Evolutionary conservation across 1,140 invertebrate species (phyloP).

Genomic region (Portunus trituberculatus): DNA sequence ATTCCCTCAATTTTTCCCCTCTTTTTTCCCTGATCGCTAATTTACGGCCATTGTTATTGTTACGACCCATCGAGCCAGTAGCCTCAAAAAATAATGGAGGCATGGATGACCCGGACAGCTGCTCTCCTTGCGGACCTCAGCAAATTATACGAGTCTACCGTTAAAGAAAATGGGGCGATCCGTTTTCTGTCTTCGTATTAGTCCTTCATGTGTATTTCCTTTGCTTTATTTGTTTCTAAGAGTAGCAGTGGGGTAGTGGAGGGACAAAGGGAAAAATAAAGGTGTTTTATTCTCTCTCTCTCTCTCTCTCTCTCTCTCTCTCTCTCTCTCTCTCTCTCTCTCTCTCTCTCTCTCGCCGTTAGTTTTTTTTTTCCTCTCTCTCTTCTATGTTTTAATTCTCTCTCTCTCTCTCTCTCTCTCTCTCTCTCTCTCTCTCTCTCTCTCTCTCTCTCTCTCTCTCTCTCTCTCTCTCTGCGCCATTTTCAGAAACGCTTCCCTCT

Average conservation of each 20-base stretch:
- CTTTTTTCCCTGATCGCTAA: not conserved
- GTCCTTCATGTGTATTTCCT: not conserved
- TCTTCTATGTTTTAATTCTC: too few relatives aligned
- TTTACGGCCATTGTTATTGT: too few relatives aligned
- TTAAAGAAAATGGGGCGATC: not conserved
- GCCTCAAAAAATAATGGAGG: too few relatives aligned
- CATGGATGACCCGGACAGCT: too few relatives aligned
- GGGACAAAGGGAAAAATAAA: too few relatives aligned
- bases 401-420: too few relatives aligned
- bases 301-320: not conserved
- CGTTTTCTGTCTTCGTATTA: not conserved
- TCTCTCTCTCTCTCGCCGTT: not conserved
- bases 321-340: not conserved
- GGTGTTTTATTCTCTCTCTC: not conserved
- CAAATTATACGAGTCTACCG: too few relatives aligned
- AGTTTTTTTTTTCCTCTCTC: not conserved
- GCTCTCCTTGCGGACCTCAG: too few relatives aligned
- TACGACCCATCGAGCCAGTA: too few relatives aligned
- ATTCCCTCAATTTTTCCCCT: not conserved
- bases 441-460: constrained; percentile 20
- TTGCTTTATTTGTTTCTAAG: not conserved
- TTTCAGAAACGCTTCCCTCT: too few relatives aligned
- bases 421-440: not conserved
- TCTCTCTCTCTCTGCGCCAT: constrained; percentile 21
- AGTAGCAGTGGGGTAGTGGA: too few relatives aligned